Evolutionary conservation across 2,113 vertebrate genomes (phyloP).

Genomic region (Brienomyrus brachyistius): DNA sequence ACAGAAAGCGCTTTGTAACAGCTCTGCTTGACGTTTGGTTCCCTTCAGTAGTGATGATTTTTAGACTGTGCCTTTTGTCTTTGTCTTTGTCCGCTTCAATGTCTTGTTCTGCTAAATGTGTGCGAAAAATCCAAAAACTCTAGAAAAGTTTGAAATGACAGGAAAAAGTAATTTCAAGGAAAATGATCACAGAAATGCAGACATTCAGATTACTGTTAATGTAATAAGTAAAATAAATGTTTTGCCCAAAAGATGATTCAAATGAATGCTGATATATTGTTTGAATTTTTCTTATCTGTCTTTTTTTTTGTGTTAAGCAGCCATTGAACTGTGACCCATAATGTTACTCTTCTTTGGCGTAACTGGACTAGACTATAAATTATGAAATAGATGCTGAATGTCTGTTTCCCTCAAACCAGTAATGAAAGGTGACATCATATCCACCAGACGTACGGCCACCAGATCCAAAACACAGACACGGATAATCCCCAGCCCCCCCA

Average conservation of each 20-base stretch:
- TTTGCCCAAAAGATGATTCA: background rate
- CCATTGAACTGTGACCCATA: background rate
- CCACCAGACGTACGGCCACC: background rate
- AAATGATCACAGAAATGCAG: background rate
- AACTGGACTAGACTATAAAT: constrained; percentile 5
- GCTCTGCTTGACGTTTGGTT: background rate
- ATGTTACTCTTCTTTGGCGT: background rate
- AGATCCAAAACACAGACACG: background rate
- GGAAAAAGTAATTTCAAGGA: background rate
- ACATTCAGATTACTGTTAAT: constrained; percentile 2
- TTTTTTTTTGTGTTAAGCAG: background rate
- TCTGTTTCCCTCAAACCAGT: constrained; percentile 1
- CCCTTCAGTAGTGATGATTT: background rate
- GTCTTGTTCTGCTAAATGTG: background rate
- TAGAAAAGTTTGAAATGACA: background rate
- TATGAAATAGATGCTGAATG: background rate
- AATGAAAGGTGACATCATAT: background rate
- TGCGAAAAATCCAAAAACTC: background rate
- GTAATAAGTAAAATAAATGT: background rate
- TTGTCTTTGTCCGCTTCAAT: background rate
- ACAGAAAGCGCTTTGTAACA: background rate
- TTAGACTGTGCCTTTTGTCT: background rate
- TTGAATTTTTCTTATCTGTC: background rate
- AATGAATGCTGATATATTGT: background rate
- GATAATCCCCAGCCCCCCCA: background rate